phyloP scores from a whole-genome alignment of 2,888 invertebrate species.

The Macaria notata region DNA sequence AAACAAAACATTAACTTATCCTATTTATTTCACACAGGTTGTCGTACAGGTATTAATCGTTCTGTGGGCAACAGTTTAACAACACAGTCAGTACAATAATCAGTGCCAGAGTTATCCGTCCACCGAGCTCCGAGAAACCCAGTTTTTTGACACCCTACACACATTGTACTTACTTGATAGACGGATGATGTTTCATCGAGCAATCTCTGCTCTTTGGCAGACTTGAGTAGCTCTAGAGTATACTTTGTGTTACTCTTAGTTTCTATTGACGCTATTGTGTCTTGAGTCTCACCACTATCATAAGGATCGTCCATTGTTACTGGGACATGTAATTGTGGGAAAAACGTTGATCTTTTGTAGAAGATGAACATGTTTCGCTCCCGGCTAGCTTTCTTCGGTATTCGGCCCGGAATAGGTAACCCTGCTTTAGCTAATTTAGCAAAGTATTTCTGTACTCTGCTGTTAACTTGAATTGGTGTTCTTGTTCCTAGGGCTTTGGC shows the following conservation, averaged over 20 bases:
- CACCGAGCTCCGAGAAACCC: slow-evolving; percentile 73
- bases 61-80: slow-evolving; percentile 66
- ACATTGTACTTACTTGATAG: slow-evolving; percentile 67
- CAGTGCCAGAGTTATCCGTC: slow-evolving; percentile 76
- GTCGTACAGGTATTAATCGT: slow-evolving; percentile 62
- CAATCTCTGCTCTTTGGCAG: slow-evolving; percentile 67
- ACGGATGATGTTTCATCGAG: slow-evolving; percentile 69
- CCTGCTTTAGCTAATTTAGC: slow-evolving; percentile 93
- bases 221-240: slow-evolving; percentile 62
- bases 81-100: slow-evolving; percentile 75
- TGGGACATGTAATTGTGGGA: slow-evolving; percentile 90
- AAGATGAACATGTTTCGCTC: slow-evolving; percentile 56
- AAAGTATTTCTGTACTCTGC: slow-evolving; percentile 96
- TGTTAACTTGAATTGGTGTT: slow-evolving; percentile 92
- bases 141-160: slow-evolving; percentile 70
- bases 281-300: slow-evolving; percentile 55
- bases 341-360: slow-evolving; percentile 89
- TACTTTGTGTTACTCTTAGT: slow-evolving; percentile 52
- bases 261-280: slow-evolving; percentile 46
- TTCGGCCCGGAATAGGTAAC: slow-evolving; percentile 91
- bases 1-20: too few species aligned
- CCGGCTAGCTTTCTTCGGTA: slow-evolving; percentile 81
- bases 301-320: slow-evolving; percentile 87
- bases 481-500: slow-evolving; percentile 93
- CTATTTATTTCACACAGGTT: slow-evolving; percentile 38